Evolutionary conservation across 2,797 vertebrate species (phyloP).

Genomic region (Gymnothorax javanicus): DNA sequence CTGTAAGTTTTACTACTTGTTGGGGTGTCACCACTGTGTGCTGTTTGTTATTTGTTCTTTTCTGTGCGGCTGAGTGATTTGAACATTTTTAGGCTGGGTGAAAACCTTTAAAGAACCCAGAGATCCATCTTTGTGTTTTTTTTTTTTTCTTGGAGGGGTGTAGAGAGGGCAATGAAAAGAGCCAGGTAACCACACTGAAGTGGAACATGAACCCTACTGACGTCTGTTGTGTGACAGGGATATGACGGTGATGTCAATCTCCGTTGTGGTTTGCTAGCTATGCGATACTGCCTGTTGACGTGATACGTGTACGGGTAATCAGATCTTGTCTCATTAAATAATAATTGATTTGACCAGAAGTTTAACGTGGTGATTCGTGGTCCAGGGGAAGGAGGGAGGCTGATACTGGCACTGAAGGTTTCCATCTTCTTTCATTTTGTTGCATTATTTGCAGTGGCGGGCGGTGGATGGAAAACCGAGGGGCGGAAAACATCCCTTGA

Average conservation of each 20-base stretch:
- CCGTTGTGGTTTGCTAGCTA: conserved; percentile 66
- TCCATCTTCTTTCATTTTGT: not conserved
- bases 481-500: no score
- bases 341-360: conserved; percentile 55
- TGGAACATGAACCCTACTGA: conserved; percentile 56
- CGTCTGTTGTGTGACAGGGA: conserved; percentile 24
- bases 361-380: conserved; percentile 70
- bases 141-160: not conserved
- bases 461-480: no score
- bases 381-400: not conserved
- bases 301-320: conserved; percentile 54
- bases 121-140: not conserved
- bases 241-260: not conserved
- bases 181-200: conserved; percentile 43
- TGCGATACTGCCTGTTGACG: conserved; percentile 70
- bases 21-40: conserved; percentile 55
- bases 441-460: not conserved
- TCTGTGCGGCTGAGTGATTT: conserved; percentile 55
- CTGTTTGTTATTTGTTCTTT: conserved; percentile 43
- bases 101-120: conserved; percentile 4
- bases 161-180: conserved; percentile 26
- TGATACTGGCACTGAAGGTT: not conserved
- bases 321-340: conserved; percentile 69
- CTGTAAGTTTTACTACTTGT: not conserved
- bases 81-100: conserved; percentile 49